These are phyloP conservation scores for Cossypha caffra DNA, from an alignment of 2,797 vertebrate genomes.

Conservation along the genomic window DNA sequence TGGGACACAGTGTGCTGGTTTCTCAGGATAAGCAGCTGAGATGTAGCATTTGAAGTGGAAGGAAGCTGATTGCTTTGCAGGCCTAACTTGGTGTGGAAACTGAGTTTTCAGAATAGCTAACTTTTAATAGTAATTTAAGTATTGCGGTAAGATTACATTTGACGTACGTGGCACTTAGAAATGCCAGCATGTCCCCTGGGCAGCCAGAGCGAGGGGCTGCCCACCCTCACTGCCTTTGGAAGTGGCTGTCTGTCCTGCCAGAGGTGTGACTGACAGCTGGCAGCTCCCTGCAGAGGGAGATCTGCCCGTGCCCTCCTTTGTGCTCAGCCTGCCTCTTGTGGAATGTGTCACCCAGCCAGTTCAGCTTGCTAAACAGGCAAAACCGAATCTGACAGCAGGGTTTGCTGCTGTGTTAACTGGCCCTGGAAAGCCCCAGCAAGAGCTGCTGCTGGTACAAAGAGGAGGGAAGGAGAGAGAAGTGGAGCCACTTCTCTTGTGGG, in stretches of 20 bases:
- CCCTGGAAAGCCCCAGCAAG: neutral
- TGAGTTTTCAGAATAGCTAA: neutral
- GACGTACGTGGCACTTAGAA: fast-evolving
- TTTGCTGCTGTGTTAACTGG: neutral
- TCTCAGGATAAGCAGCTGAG: neutral
- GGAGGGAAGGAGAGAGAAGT: neutral
- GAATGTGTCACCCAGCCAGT: conserved; percentile 20
- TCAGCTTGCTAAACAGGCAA: conserved; percentile 11
- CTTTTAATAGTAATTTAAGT: neutral
- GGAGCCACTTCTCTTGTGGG: neutral
- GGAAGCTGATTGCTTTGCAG: neutral
- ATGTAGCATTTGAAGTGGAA: neutral
- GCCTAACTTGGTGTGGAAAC: neutral
- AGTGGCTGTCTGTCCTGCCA: neutral
- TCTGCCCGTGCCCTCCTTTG: neutral
- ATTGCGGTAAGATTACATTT: neutral
- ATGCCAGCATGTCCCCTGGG: neutral
- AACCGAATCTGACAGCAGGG: neutral
- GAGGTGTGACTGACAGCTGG: neutral
- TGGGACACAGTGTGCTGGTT: neutral
- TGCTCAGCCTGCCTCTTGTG: neutral
- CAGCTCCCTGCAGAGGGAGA: neutral
- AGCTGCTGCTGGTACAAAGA: neutral
- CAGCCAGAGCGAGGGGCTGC: fast-evolving
- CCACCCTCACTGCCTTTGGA: fast-evolving